Base-by-base conservation (phyloP, 2,113 vertebrate genomes). In the Castor canadensis region DNA sequence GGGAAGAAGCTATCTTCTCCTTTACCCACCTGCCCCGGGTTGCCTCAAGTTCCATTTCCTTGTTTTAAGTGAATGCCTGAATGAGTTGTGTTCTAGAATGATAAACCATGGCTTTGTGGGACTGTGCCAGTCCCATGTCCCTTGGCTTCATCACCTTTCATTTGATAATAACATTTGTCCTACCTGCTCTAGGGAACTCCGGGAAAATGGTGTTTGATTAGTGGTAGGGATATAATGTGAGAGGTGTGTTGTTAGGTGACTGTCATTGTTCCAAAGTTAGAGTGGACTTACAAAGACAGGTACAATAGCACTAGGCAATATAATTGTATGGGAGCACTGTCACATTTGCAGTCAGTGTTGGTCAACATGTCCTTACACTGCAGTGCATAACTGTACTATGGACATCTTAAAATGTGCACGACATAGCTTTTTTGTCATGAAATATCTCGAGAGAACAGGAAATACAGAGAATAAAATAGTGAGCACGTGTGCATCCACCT, bases 1-100 rank as follows among this genome's bases (percentile, higher is more conserved):
- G 52, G 85, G 86, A 95, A 91, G 96, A 76, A 35, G 52, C 5
- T 2, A 71, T 43, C 87, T 54, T 45, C 87, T 86, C 73, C 38
- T 92, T 28, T 28, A 11, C 49, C 82, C 45, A 8, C 80, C 64
- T 32, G 10, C 82, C 72, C 67, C 5, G 3, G 3, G 3, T 15
- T 49, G 43, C 49, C 5, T 77, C 79, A 12, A n/a, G 76, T 45
- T 60, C 69, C 64, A 16, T 71, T 75, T 93, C 83, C 89, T 10
- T 1, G 26, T 47, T 89, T 83, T 66, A 49, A 17, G 22, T 47
- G 19, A 58, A 13, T 28, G 0, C 13, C 26, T 12, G 47, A 45
- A 7, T 28, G 84, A 71, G 69, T 5, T 0, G 62, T n/a, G n/a
- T 26, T 16, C 49, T 2, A 8, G 1, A 32, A n/a, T 0, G 1